phyloP scores from a whole-genome alignment of 2,888 invertebrate genomes.

The Thysanoteuthis rhombus region DNA sequence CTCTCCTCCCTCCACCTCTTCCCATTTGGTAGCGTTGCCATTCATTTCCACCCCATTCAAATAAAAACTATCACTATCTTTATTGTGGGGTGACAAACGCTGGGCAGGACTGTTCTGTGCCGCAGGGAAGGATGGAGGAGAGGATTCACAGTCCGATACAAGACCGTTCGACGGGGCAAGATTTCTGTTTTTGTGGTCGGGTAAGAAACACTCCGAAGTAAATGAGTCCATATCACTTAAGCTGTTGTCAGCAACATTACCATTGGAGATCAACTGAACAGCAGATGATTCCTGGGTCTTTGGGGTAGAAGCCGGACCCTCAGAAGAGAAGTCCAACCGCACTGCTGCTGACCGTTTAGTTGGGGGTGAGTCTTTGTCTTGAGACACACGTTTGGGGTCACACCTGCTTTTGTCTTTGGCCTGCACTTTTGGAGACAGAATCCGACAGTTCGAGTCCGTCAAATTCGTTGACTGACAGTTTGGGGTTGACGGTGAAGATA shows the following conservation, averaged over 20 bases:
- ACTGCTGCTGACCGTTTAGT: neutral
- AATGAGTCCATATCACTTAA: neutral
- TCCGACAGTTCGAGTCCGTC: constrained; percentile 30
- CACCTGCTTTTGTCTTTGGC: neutral
- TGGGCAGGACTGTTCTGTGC: neutral
- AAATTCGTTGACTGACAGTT: neutral
- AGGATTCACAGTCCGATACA: neutral
- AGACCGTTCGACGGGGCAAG: neutral
- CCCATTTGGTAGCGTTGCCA: neutral
- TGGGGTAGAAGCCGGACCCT: neutral
- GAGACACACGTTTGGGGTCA: neutral
- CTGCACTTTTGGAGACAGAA: constrained; percentile 30
- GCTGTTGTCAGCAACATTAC: neutral
- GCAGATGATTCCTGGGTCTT: neutral
- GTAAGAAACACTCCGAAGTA: neutral
- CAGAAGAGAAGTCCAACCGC: neutral
- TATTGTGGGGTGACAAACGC: constrained; percentile 35
- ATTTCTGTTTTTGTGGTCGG: neutral
- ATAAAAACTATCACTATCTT: constrained; percentile 39
- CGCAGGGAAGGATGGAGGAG: neutral
- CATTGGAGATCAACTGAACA: neutral
- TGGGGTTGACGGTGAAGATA: neutral
- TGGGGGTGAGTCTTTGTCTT: neutral
- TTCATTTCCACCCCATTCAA: constrained; percentile 32
- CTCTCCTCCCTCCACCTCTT: neutral